Percentiles rank a stretch among this genome's conserved stretches.
These are phyloP conservation scores for Parnassius glacialis DNA, from an alignment of 2,888 invertebrate species.

Conservation along the genomic window DNA sequence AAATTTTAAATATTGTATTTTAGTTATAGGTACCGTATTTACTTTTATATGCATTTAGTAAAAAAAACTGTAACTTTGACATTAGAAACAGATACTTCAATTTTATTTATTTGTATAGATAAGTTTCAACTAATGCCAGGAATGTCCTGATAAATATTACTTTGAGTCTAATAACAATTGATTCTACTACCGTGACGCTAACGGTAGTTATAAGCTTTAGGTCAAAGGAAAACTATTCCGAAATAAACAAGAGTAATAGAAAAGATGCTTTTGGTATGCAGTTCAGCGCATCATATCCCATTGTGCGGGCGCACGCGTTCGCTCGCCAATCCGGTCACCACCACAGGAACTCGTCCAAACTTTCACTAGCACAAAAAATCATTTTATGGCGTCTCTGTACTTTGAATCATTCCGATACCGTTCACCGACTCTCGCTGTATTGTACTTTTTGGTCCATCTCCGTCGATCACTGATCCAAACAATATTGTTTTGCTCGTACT, in stretches of 20 bases:
- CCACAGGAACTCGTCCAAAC: conserved; percentile 45
- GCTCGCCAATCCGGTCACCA: conserved; percentile 34
- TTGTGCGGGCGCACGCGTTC: conserved; percentile 38
- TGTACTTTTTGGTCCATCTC: conserved; percentile 19
- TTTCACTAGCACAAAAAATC: conserved; percentile 55
- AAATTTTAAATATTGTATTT: no score
- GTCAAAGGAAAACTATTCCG: conserved; percentile 14
- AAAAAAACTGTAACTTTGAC: no score
- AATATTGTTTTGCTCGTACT: no score
- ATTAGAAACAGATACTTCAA: no score
- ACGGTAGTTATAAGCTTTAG: background rate
- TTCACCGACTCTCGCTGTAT: conserved; percentile 44
- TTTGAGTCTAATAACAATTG: no score
- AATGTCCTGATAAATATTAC: no score
- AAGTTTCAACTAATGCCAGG: no score
- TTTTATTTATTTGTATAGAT: no score
- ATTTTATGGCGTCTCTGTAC: conserved; percentile 44
- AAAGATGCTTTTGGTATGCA: conserved; percentile 42
- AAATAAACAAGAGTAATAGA: conserved; percentile 26
- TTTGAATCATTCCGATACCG: conserved; percentile 51
- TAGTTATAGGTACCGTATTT: no score
- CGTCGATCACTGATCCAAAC: no score
- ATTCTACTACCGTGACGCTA: no score
- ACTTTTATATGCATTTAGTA: no score
- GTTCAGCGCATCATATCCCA: conserved; percentile 39